Evolutionary conservation across 2,888 invertebrate species (phyloP).

Genomic region (Temnothorax rugatulus): DNA sequence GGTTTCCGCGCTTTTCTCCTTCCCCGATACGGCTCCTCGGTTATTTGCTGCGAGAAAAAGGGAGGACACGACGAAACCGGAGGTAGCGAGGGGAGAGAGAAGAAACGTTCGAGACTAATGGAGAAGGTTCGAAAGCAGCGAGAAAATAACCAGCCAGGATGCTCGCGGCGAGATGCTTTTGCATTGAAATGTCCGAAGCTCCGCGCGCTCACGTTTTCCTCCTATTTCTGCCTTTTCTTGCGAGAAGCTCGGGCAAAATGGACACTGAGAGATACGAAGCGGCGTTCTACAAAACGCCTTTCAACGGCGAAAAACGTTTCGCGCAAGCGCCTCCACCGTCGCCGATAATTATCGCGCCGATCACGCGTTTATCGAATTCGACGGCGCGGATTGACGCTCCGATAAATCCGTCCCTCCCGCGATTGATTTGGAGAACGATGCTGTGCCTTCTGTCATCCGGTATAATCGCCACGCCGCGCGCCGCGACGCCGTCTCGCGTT

Average conservation of each 20-base stretch:
- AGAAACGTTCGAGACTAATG: constrained; percentile 74
- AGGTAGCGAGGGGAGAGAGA: constrained; percentile 22
- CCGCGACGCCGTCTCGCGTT: constrained; percentile 6
- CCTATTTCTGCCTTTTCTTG: constrained; percentile 43
- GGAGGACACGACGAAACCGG: constrained; percentile 1
- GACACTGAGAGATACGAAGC: constrained; percentile 67
- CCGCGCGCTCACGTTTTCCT: constrained; percentile 46
- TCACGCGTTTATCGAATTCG: not conserved
- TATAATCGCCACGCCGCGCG: constrained; percentile 6
- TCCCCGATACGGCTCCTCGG: constrained; percentile 38
- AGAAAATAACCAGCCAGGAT: constrained; percentile 74
- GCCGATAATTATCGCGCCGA: constrained; percentile 44
- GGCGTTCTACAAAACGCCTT: constrained; percentile 50
- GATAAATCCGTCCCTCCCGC: not conserved
- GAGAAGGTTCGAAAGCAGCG: constrained; percentile 73
- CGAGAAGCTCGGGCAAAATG: constrained; percentile 62
- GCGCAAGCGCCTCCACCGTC: constrained; percentile 11
- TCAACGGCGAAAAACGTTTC: constrained; percentile 47
- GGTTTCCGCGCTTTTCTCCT: constrained; percentile 55
- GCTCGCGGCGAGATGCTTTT: constrained; percentile 72
- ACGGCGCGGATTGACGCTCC: not conserved
- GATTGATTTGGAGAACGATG: not conserved
- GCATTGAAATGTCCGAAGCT: constrained; percentile 74
- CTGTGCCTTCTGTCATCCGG: not conserved
- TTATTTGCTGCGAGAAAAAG: constrained; percentile 61